These are phyloP conservation scores for western clawed frog (Xenopus tropicalis) DNA, from an alignment of 2,113 vertebrate species.

Conservation along the genomic window UCB_Xtro_10.0 CM004445.2:145441501-145442000, in stretches of 20 bases:
- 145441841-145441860: background rate
- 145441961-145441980: constrained; percentile 26
- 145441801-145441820: background rate
- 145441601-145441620: no score
- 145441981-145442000: background rate
- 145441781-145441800: constrained; percentile 29
- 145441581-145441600: no score
- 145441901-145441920: background rate
- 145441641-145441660: no score
- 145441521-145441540: no score
- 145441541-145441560: no score
- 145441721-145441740: constrained; percentile 11
- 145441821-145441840: constrained; percentile 8
- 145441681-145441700: constrained; percentile 7
- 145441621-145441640: no score
- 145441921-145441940: constrained; percentile 20
- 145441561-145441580: no score
- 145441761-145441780: background rate
- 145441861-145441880: background rate
- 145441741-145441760: background rate
- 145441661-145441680: no score
- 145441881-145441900: constrained; percentile 19
- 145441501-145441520: no score
- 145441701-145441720: background rate
- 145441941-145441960: background rate